Percentiles rank a stretch among this genome's conserved stretches.
phyloP scores from a whole-genome alignment of 2,797 vertebrate genomes.

The Rhinatrema bivittatum region DNA sequence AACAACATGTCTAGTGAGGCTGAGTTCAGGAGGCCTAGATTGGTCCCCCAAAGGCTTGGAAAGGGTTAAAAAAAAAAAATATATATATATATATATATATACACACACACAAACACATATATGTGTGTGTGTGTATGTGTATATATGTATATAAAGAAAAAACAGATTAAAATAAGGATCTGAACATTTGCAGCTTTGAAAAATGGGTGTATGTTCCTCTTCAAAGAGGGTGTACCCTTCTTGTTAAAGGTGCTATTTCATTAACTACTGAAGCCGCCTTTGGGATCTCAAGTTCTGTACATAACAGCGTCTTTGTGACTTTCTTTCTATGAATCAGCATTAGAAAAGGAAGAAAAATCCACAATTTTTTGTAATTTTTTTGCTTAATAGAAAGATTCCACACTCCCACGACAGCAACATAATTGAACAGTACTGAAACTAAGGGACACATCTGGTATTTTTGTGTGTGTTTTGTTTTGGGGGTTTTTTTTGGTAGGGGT shows the following conservation, averaged over 20 bases:
- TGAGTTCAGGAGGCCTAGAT: too few relatives aligned
- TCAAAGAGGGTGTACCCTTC: too few relatives aligned
- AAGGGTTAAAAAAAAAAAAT: constrained; percentile 23
- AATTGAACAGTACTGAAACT: background rate
- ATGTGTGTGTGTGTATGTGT: too few relatives aligned
- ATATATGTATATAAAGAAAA: background rate
- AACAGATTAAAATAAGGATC: constrained; percentile 32
- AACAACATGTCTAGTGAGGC: too few relatives aligned
- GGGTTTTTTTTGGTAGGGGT: too few relatives aligned
- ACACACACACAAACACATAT: too few relatives aligned
- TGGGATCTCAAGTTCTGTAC: constrained; percentile 45
- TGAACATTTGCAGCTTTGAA: constrained; percentile 38
- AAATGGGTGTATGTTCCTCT: constrained; percentile 1
- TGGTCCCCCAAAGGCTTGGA: constrained; percentile 27
- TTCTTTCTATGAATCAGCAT: constrained; percentile 52
- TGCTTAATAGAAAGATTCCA: background rate
- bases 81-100: background rate
- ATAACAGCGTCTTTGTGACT: constrained; percentile 50
- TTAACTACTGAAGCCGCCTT: constrained; percentile 52
- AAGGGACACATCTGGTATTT: too few relatives aligned
- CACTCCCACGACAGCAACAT: background rate
- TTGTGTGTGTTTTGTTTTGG: too few relatives aligned
- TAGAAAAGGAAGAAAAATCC: constrained; percentile 28
- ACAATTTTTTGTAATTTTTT: constrained; percentile 22
- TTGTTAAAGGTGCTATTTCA: constrained; percentile 58